phyloP scores from a whole-genome alignment of 2,113 vertebrate species.

The Cettia cetti region DNA sequence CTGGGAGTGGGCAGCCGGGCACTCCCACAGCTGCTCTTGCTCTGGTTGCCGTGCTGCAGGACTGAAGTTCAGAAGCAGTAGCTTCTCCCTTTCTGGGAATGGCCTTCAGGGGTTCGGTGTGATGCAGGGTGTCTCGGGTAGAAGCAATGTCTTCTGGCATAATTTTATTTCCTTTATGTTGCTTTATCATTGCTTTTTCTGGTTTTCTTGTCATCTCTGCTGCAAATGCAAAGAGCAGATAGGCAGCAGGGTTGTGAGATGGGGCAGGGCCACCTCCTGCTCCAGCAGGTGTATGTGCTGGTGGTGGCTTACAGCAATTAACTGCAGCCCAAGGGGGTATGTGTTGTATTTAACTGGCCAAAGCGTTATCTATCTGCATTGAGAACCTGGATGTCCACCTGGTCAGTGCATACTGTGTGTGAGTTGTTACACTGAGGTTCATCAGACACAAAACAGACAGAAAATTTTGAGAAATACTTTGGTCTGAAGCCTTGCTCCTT shows the following conservation, averaged over 20 bases:
- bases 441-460: neutral
- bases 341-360: neutral
- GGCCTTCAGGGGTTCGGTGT: neutral
- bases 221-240: neutral
- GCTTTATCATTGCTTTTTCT: neutral
- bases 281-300: neutral
- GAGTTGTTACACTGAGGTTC: neutral
- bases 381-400: neutral
- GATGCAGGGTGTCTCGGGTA: neutral
- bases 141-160: neutral
- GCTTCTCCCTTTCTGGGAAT: neutral
- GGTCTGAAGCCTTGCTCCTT: neutral
- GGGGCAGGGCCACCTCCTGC: neutral
- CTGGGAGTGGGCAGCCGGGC: neutral
- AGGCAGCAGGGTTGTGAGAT: neutral
- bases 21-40: neutral
- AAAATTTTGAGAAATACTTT: neutral
- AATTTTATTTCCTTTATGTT: neutral
- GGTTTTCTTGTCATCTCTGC: neutral
- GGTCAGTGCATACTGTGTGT: neutral
- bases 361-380: neutral
- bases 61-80: neutral
- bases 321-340: neutral
- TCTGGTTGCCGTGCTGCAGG: rapidly evolving
- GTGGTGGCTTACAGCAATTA: neutral